phyloP scores from a whole-genome alignment of 2,797 vertebrate genomes.

The Lagorchestes hirsutus region DNA sequence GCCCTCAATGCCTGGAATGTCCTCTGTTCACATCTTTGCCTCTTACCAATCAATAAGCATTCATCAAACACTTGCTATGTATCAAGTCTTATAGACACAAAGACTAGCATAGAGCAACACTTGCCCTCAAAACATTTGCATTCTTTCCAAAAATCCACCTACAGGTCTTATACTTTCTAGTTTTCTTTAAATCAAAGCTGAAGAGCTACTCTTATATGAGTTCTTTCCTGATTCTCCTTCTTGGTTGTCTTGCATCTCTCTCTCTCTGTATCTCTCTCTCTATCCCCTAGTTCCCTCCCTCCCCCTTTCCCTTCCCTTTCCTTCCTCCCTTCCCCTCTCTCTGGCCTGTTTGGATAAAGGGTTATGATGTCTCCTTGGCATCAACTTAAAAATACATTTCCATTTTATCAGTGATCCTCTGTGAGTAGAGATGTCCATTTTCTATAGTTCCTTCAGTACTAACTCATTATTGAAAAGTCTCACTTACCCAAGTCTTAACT shows the following conservation, averaged over 20 bases:
- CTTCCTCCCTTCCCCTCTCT: too few relatives aligned
- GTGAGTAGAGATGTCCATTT: conserved; percentile 52
- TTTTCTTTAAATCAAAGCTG: too few relatives aligned
- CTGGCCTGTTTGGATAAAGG: not conserved
- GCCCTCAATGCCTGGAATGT: not conserved
- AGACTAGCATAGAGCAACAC: not conserved
- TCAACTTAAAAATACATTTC: conserved; percentile 34
- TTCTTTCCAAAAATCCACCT: not conserved
- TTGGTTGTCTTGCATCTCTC: too few relatives aligned
- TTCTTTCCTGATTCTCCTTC: too few relatives aligned
- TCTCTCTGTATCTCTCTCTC: too few relatives aligned
- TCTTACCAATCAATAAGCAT: not conserved
- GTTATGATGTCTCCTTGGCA: not conserved
- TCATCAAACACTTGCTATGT: not conserved
- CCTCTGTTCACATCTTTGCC: not conserved
- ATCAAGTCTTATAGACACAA: not conserved
- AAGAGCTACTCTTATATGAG: too few relatives aligned
- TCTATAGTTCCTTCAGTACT: conserved; percentile 13
- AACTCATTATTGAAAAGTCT: not conserved
- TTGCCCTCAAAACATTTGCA: not conserved
- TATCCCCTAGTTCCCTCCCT: too few relatives aligned
- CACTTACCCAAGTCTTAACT: not conserved
- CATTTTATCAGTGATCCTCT: conserved; percentile 41
- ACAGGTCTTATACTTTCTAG: too few relatives aligned
- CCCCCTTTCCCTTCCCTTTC: too few relatives aligned